Percentiles rank a stretch among this genome's conserved stretches.
Conservation (phyloP, 2,888 invertebrate species). For the Thelaira solivaga region DNA sequence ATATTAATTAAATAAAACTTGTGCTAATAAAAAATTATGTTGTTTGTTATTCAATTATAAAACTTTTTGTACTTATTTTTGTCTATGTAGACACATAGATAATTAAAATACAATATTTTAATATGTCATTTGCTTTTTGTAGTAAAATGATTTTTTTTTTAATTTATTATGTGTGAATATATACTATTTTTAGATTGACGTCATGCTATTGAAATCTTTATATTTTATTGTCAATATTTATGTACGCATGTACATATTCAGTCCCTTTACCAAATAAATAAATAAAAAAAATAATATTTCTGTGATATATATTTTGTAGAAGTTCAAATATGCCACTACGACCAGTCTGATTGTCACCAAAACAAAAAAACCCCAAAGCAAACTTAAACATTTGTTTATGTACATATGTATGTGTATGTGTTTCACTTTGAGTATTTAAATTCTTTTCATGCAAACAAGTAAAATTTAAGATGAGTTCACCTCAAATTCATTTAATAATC, state of each 20-base stretch:
- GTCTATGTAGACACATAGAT: too few species aligned
- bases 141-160: not conserved
- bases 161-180: not conserved
- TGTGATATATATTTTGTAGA: not conserved
- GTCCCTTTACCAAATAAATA: not conserved
- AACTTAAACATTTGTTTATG: constrained; percentile 3
- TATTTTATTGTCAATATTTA: not conserved
- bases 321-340: constrained; percentile 14
- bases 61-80: not conserved
- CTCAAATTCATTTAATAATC: too few species aligned
- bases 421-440: not conserved
- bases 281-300: not conserved
- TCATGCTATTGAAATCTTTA: constrained; percentile 2
- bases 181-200: not conserved
- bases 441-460: too few species aligned
- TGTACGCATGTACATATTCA: too few species aligned
- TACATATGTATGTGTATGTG: not conserved
- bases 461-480: too few species aligned
- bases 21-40: not conserved
- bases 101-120: too few species aligned
- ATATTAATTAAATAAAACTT: not conserved
- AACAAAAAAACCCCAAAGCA: constrained; percentile 8
- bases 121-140: not conserved
- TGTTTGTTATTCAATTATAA: too few species aligned
- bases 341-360: constrained; percentile 43